Evolutionary conservation across 2,888 invertebrate species (phyloP), one percentile per base, ranked within the genome.

Genomic region (Conchocele bisecta): DNA sequence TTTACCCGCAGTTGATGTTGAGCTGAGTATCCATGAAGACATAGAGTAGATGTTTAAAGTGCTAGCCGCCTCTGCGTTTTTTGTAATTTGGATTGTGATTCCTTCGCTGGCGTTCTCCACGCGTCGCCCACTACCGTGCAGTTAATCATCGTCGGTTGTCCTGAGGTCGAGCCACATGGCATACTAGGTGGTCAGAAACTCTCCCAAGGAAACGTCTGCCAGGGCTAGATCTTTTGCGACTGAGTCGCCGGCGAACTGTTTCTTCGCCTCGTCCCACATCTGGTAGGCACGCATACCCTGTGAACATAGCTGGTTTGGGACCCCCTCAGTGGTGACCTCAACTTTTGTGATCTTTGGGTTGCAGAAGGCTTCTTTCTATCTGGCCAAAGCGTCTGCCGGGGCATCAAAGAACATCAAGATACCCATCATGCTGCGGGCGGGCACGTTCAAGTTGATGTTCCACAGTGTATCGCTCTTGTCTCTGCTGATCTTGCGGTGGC

Each of bases 281-380:
- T 78, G 78, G 54, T 81, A 58, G 20, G 78, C 56, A 28, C 56
- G 35, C 59, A 81, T 60, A 26, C 78, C 65, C 61, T 81, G 73
- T 41, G 29, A 53, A 74, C 68, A 78, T 13, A 78, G 61, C 53
- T 76, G 75, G 50, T 78, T 71, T 22, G 73, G 75, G 9, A 70
- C 66, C 11, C 75, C 68, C 41, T 79, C 76, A 42, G 71, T 75
- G 39, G 59, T 78, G n/a, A 75, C 35, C 31, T 68, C 68, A 28
- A 73, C 73, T 48, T 78, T 75, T 26, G 29, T 46, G n/a, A 80
- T 77, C 26, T 75, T 65, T 5, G 73, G n/a, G n/a, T n/a, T n/a
- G n/a, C n/a, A n/a, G n/a, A n/a, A n/a, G n/a, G n/a, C n/a, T n/a
- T n/a, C n/a, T n/a, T n/a, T n/a, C n/a, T n/a, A n/a, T n/a, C n/a